phyloP scores from a whole-genome alignment of 1,140 invertebrate species.

The Lasioglossum baleicum region DNA sequence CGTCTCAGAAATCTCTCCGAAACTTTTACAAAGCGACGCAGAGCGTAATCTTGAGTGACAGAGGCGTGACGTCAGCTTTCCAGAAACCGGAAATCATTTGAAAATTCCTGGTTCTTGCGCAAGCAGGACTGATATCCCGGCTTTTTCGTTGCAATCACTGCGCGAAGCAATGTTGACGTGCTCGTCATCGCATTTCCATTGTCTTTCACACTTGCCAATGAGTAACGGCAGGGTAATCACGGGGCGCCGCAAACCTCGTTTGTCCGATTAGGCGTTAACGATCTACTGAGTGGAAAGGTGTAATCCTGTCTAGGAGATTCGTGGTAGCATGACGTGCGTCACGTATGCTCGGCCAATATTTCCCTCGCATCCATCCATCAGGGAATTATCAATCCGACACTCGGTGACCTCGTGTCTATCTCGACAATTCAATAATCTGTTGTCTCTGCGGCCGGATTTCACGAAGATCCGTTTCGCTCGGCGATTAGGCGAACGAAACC shows the following conservation, averaged over 20 bases:
- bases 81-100: neutral
- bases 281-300: neutral
- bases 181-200: constrained; percentile 3
- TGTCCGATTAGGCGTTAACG: neutral
- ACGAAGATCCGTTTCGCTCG: neutral
- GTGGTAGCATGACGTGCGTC: constrained; percentile 6
- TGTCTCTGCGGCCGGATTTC: neutral
- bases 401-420: constrained; percentile 16
- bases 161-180: neutral
- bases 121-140: neutral
- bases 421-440: constrained; percentile 1
- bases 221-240: constrained; percentile 34
- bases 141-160: neutral
- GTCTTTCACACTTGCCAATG: constrained; percentile 43
- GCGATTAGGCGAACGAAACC: too few relatives aligned
- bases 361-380: neutral
- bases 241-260: constrained; percentile 8
- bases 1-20: too few relatives aligned
- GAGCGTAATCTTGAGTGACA: neutral
- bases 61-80: neutral
- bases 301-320: constrained; percentile 14
- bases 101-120: neutral
- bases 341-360: neutral
- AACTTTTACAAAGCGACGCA: too few relatives aligned
- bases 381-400: neutral